phyloP scores from a whole-genome alignment of 23 tunicate species.

The Corella eumyota region DNA sequence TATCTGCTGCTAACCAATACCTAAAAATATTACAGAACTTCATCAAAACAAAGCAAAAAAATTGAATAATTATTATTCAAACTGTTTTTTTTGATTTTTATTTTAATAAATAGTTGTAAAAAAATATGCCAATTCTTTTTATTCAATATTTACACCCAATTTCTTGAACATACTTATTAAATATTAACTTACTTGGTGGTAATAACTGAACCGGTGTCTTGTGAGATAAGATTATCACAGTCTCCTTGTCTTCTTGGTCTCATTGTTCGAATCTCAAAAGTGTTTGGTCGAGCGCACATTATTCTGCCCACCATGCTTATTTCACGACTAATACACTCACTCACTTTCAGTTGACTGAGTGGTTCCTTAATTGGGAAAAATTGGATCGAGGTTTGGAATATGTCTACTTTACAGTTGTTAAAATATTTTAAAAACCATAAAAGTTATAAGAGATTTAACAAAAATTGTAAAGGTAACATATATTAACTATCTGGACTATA shows the following conservation, averaged over 20 bases:
- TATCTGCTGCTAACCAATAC: constrained; percentile 93
- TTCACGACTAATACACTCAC: constrained; percentile 57
- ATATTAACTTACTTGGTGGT: constrained; percentile 38
- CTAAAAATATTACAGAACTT: constrained; percentile 16
- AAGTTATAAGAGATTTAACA: too few relatives aligned
- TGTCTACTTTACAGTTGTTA: too few relatives aligned
- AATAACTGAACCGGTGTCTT: constrained; percentile 70
- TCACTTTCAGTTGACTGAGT: constrained; percentile 26
- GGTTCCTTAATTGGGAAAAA: constrained; percentile 41
- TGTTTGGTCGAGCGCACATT: constrained; percentile 86
- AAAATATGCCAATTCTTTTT: too few relatives aligned
- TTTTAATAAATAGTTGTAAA: background rate
- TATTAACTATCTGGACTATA: too few relatives aligned
- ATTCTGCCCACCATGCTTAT: constrained; percentile 68
- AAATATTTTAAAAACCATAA: too few relatives aligned
- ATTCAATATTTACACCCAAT: too few relatives aligned
- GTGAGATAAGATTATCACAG: constrained; percentile 62
- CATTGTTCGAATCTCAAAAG: constrained; percentile 82
- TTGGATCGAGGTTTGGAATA: background rate
- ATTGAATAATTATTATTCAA: background rate
- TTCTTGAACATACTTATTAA: background rate
- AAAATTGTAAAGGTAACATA: too few relatives aligned
- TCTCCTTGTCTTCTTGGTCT: constrained; percentile 76
- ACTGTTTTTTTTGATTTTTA: background rate
- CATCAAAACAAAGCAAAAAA: background rate